Evolutionary conservation across 2,888 invertebrate species (phyloP).

Genomic region (Scotopteryx bipunctaria): DNA sequence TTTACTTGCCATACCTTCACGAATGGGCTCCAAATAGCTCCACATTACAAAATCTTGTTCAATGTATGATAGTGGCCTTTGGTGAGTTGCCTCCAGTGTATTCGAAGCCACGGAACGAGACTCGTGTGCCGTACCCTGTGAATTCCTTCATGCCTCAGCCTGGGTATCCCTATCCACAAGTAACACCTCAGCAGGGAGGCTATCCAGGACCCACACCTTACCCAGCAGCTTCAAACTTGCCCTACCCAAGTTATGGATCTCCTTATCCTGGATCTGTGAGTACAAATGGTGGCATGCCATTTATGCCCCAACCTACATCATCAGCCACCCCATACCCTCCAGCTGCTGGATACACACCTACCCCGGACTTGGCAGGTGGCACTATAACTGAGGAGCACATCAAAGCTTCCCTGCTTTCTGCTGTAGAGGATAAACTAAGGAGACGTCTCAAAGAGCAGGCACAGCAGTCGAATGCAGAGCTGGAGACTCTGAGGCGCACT

Average conservation of each 20-base stretch:
- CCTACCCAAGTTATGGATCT: constrained; percentile 79
- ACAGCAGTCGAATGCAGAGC: constrained; percentile 95
- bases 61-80: constrained; percentile 95
- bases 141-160: constrained; percentile 74
- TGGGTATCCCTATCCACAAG: constrained; percentile 70
- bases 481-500: constrained; percentile 93
- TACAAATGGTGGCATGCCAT: constrained; percentile 54
- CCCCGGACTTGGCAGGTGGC: constrained; percentile 82
- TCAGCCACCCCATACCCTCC: constrained; percentile 60
- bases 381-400: constrained; percentile 98
- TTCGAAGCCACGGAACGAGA: constrained; percentile 86
- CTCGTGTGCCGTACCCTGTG: constrained; percentile 84
- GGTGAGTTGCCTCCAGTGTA: constrained; percentile 98
- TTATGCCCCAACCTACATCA: constrained; percentile 49
- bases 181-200: constrained; percentile 54
- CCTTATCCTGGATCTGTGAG: constrained; percentile 65
- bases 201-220: constrained; percentile 71
- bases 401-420: constrained; percentile 95
- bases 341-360: constrained; percentile 52
- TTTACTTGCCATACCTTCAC: constrained; percentile 97
- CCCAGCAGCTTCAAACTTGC: constrained; percentile 68
- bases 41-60: constrained; percentile 93
- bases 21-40: constrained; percentile 94
- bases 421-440: constrained; percentile 96
- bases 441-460: constrained; percentile 94